Evolutionary conservation across 2,888 invertebrate species (phyloP), one percentile per base, ranked within the genome.

Genomic region (Imbricaverruca yamaguchii): DNA sequence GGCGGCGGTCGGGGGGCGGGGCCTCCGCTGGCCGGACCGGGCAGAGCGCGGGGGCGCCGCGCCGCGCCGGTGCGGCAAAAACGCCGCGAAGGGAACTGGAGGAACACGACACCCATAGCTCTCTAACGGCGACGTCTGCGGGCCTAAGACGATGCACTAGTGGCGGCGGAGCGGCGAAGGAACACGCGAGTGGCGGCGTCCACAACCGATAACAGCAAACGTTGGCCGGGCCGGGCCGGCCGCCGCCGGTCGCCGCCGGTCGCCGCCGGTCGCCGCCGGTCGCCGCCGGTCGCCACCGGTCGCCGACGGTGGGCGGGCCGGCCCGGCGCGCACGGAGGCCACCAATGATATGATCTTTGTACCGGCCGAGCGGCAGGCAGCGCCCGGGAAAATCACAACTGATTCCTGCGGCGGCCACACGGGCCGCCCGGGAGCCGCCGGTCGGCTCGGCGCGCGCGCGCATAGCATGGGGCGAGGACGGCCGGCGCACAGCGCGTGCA

Each of bases 271-370:
- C 39, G 39, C 39, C 39, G 39, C 39, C 39, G 39, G 39, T 39
- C 39, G 39, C 39, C 39, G 39, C 4, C 4, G 39, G 39, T 39
- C 39, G 39, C 39, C 39, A 4, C 39, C 39, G 39, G 39, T 39
- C 39, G 39, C 39, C 39, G 39, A 1, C 39, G 39, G 39, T 39
- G 39, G 39, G 39, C 39, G 39, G 39, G 39, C 39, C 39, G 39
- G 39, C 39, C 39, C 39, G 39, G 39, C 4, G 39, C 39, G 39
- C 39, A 13, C 69, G 13, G 69, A 69, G 69, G 69, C 69, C 69
- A 69, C 69, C 69, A 69, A 69, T 69, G 69, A 69, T 69, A 69
- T 69, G 69, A 69, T 25, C 15, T 69, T 69, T 69, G 69, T 69
- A 69, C 69, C 69, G 69, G 69, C 25, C 69, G 69, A 39, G 69